Evolutionary conservation across 1,140 invertebrate species (phyloP), one percentile per base, ranked within the genome.

Genomic region (Neelides sp.): DNA sequence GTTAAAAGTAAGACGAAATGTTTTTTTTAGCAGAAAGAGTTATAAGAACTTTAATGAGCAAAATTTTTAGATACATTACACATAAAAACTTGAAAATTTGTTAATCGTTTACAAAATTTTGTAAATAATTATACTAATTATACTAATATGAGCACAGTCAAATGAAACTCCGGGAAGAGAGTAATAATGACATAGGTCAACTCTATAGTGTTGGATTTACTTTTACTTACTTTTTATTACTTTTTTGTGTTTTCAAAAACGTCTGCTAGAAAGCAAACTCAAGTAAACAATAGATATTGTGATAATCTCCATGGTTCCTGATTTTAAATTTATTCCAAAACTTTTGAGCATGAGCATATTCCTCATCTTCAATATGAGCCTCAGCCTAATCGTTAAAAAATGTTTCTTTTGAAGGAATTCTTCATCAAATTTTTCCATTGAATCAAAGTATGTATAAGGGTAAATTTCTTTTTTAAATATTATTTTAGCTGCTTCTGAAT

Each of bases 251-350:
- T 45, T 22, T 42, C 20, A 15, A 51, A 45, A 30, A 44, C n/a
- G 27, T 52, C 49, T 12, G 27, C 32, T 24, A 51, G 15, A 5
- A 12, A 15, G 8, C 8, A 37, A 4, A 30, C 24, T 46, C 50
- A n/a, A 46, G 43, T 13, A 35, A 20, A 13, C 69, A 37, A 61
- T 71, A 72, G 4, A 69, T 42, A 54, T 70, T 62, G 10, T 60
- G 63, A 58, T 69, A 73, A 50, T 71, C 63, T 4, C 59, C 55
- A 50, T 70, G 61, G 42, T 50, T 67, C 23, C 54, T 30, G 53
- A 64, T 64, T 3, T 61, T 43, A 58, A 74, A 74, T 22, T 51
- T 39, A 20, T 64, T 42, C 69, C 70, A 73, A 22, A 73, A 62
- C 22, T 64, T 61, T 47, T 61, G 24, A 13, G 65, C 65, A 63